These are phyloP conservation scores for Trichogramma evanescens DNA, from an alignment of 2,888 invertebrate species.

Conservation along the genomic window DNA sequence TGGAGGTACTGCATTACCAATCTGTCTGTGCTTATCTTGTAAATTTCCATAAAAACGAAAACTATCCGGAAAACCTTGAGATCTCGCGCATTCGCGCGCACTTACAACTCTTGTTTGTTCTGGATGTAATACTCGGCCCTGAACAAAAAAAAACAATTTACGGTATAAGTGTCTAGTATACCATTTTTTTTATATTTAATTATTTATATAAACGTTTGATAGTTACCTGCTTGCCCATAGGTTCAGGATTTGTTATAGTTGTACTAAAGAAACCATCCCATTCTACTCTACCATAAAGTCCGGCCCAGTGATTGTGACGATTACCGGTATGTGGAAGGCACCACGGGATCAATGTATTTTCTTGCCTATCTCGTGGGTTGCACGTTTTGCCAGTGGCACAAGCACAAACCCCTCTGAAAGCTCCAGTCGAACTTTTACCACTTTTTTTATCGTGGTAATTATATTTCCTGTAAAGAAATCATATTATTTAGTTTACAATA, in stretches of 20 bases:
- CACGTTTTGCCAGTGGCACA: conserved; percentile 64
- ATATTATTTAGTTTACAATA: not conserved
- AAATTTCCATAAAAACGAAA: conserved; percentile 70
- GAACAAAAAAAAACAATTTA: conserved; percentile 20
- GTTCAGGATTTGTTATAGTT: conserved; percentile 79
- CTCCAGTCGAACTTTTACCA: conserved; percentile 49
- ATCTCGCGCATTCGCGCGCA: conserved; percentile 78
- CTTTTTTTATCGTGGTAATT: conserved; percentile 52
- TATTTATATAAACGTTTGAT: not conserved
- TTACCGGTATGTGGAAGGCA: conserved; percentile 82
- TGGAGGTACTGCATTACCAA: conserved; percentile 84
- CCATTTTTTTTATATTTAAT: not conserved
- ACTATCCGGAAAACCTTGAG: conserved; percentile 75
- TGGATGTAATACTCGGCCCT: conserved; percentile 76
- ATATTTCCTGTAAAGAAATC: conserved; percentile 46
- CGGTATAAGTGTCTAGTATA: not conserved
- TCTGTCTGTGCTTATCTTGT: conserved; percentile 73
- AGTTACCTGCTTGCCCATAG: conserved; percentile 76
- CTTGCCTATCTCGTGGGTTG: conserved; percentile 66
- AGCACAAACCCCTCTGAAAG: conserved; percentile 65
- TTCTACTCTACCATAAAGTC: conserved; percentile 72
- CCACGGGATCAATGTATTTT: conserved; percentile 81
- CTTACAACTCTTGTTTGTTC: conserved; percentile 75
- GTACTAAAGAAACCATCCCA: conserved; percentile 84
- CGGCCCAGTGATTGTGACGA: conserved; percentile 80